phyloP scores from a whole-genome alignment of 2,888 invertebrate species.

The Ceramica pisi region DNA sequence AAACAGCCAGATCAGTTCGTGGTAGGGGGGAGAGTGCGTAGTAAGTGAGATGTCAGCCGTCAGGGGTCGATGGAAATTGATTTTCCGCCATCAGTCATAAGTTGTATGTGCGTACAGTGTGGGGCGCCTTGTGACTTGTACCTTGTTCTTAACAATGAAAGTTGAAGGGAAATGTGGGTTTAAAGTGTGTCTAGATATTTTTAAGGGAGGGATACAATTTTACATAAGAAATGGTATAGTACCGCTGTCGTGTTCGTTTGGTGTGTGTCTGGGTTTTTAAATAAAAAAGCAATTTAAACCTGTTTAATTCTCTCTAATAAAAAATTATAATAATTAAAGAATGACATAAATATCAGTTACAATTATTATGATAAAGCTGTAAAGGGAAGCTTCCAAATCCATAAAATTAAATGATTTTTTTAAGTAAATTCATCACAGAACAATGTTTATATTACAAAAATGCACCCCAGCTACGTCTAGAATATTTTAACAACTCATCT shows the following conservation, averaged over 20 bases:
- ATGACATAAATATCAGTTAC: neutral
- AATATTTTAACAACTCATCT: conserved; percentile 44
- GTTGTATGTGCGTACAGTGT: conserved; percentile 75
- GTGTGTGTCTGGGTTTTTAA: neutral
- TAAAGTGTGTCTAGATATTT: neutral
- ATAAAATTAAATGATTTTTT: neutral
- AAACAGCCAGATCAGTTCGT: conserved; percentile 84
- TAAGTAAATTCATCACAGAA: neutral
- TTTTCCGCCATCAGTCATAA: conserved; percentile 88
- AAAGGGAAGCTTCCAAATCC: neutral
- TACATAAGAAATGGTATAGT: neutral
- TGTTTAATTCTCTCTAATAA: neutral
- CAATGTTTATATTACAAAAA: conserved; percentile 20
- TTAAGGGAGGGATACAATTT: neutral
- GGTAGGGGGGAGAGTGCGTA: conserved; percentile 67
- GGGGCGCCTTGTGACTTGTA: conserved; percentile 69
- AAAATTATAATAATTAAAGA: neutral
- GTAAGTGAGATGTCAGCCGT: conserved; percentile 87
- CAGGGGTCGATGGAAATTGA: conserved; percentile 88
- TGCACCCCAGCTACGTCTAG: neutral
- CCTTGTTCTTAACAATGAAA: conserved; percentile 56
- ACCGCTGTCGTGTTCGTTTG: neutral
- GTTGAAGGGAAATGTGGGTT: conserved; percentile 15
- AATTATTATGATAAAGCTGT: neutral
- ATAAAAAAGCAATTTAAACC: neutral